Base-by-base conservation (phyloP, 1,140 invertebrate genomes). In the Neodiprion lecontei region DNA sequence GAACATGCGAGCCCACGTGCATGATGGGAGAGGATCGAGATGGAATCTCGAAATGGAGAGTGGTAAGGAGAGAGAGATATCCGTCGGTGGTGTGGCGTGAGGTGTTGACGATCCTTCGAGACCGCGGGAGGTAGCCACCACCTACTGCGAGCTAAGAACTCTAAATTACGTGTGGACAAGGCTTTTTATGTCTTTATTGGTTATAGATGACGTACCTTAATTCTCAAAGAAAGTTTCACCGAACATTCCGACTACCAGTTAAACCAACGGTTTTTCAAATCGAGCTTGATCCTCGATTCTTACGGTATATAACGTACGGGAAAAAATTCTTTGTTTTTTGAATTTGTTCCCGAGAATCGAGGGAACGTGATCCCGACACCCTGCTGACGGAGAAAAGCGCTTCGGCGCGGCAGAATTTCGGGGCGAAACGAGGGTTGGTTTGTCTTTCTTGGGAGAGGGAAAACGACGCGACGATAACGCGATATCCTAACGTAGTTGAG, bases 401-500 rank as follows among this genome's bases (percentile, higher is more conserved):
- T 40, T 40, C 28, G 28, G 28, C 28, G 28, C 5, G 28, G 28
- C 28, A 40, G 28, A 40, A 40, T 40, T 40, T 40, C 28, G 28
- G 53, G 53, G n/a, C 53, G 53, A 11, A 17, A 47, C 48, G 69
- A 70, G 70, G 69, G 28, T 40, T 40, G 70, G 71, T 48, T 74
- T 77, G 78, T 79, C 77, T 82, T 84, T 85, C 84, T 83, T 81
- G 76, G 77, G 21, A 53, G 65, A 21, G 73, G 17, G 66, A 69
- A 66, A 53, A 48, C 12, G 69, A 79, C 81, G 83, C 84, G 77
- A 80, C 79, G 81, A 77, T 88, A 88, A 88, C 82, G 82, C 80
- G 87, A 88, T 88, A 88, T 88, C 85, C 86, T 88, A 88, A 88
- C 84, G 84, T 78, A 75, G 82, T 88, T 88, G 84, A 82, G 86